Conservation (phyloP, 2,888 invertebrate genomes). For the Polietes domitor region DNA sequence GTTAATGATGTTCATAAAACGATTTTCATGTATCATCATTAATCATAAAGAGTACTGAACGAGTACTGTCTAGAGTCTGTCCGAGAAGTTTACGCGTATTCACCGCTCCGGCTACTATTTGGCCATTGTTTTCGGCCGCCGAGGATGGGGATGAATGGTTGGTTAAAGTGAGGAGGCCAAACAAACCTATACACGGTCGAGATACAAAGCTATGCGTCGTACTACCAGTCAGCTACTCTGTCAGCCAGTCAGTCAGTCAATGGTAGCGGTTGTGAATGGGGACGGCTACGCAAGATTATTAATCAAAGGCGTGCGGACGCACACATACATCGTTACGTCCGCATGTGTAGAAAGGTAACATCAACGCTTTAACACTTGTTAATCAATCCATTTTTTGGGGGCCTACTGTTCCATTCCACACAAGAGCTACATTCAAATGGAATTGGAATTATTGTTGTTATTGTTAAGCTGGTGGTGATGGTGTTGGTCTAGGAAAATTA, state of each 20-base stretch:
- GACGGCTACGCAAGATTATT: background rate
- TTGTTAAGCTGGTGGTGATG: background rate
- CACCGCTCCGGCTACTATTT: conserved; percentile 31
- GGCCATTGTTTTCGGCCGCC: background rate
- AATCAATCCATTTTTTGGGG: conserved; percentile 16
- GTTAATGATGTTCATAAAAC: conserved; percentile 63
- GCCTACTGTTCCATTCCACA: background rate
- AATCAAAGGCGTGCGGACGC: conserved; percentile 18
- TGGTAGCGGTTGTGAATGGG: background rate
- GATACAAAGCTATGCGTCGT: background rate
- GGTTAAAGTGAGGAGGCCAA: background rate
- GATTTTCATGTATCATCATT: conserved; percentile 66
- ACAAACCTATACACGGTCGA: background rate
- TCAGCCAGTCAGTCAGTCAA: too few relatives aligned
- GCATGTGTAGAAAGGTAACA: conserved; percentile 41
- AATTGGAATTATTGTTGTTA: conserved; percentile 20
- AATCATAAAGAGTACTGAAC: conserved; percentile 50
- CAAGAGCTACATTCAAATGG: background rate
- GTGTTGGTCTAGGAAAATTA: conserved; percentile 7
- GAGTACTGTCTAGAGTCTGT: background rate
- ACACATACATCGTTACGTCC: background rate
- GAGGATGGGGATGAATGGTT: background rate
- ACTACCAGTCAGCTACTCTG: background rate
- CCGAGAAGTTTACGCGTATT: conserved; percentile 16
- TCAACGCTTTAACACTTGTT: conserved; percentile 61